Percentiles rank a stretch among this genome's conserved stretches.
Evolutionary conservation across 1,140 invertebrate species (phyloP).

Genomic region (Orchestia grillus): DNA sequence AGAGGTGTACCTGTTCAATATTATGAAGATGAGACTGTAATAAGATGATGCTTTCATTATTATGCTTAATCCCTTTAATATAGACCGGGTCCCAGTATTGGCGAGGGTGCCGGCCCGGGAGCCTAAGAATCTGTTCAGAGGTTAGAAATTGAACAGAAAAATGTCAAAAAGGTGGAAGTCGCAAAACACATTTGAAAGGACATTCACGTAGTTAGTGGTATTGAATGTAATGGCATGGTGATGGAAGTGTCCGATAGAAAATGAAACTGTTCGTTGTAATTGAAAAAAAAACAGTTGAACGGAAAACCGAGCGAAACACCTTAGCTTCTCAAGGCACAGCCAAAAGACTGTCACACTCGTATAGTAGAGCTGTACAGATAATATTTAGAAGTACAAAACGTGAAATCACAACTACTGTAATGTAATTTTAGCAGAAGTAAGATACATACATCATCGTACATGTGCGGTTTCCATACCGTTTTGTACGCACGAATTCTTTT

Average conservation of each 20-base stretch:
- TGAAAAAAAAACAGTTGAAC: background rate
- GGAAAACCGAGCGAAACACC: background rate
- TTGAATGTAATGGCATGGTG: too few relatives aligned
- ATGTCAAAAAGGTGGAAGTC: background rate
- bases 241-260: too few relatives aligned
- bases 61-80: background rate
- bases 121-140: background rate
- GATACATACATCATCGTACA: background rate
- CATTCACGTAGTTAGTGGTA: too few relatives aligned
- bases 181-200: too few relatives aligned
- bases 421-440: background rate
- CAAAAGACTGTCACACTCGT: background rate
- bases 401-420: background rate
- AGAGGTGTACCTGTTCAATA: background rate
- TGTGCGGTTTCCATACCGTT: too few relatives aligned
- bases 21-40: background rate
- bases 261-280: too few relatives aligned
- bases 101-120: background rate
- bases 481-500: too few relatives aligned
- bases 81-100: background rate
- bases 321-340: background rate
- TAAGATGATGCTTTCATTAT: conserved; percentile 2
- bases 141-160: background rate
- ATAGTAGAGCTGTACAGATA: background rate
- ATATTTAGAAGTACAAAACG: background rate